Percentiles rank a stretch among this genome's conserved stretches.
These are phyloP conservation scores for Micropterix aruncella DNA, from an alignment of 2,888 invertebrate genomes.

Conservation along the genomic window DNA sequence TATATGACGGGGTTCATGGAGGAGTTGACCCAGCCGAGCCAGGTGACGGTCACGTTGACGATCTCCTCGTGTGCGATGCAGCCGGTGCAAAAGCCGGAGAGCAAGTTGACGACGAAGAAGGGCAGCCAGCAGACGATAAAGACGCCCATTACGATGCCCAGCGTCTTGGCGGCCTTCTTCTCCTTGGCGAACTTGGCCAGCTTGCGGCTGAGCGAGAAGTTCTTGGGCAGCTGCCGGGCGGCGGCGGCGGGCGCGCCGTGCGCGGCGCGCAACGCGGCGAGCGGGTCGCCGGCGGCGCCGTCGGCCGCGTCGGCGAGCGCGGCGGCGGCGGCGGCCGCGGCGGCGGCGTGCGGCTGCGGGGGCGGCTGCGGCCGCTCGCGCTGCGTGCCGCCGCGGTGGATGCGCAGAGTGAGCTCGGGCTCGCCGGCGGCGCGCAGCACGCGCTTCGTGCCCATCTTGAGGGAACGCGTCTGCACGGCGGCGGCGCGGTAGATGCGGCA, in stretches of 20 bases:
- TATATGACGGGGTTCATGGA: conserved; percentile 97
- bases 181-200: conserved; percentile 93
- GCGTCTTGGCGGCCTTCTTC: conserved; percentile 93
- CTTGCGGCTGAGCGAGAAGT: conserved; percentile 86
- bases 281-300: conserved; percentile 44
- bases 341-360: conserved; percentile 73
- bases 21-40: conserved; percentile 93
- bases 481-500: conserved; percentile 92
- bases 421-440: conserved; percentile 76
- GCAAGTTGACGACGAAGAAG: conserved; percentile 88
- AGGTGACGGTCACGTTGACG: conserved; percentile 78
- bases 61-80: conserved; percentile 83
- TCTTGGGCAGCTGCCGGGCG: conserved; percentile 53
- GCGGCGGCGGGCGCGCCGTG: conserved; percentile 48
- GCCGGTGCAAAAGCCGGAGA: conserved; percentile 78
- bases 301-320: conserved; percentile 36
- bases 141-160: conserved; percentile 94
- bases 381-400: conserved; percentile 81
- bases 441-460: conserved; percentile 85
- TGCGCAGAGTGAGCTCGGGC: conserved; percentile 76
- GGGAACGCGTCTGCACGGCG: conserved; percentile 77
- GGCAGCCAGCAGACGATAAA: conserved; percentile 97
- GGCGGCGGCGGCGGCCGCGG: conserved; percentile 39
- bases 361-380: conserved; percentile 45
- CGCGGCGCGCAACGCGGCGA: conserved; percentile 63